Conservation (phyloP, 2,797 vertebrate genomes). For the Morus bassanus region DNA sequence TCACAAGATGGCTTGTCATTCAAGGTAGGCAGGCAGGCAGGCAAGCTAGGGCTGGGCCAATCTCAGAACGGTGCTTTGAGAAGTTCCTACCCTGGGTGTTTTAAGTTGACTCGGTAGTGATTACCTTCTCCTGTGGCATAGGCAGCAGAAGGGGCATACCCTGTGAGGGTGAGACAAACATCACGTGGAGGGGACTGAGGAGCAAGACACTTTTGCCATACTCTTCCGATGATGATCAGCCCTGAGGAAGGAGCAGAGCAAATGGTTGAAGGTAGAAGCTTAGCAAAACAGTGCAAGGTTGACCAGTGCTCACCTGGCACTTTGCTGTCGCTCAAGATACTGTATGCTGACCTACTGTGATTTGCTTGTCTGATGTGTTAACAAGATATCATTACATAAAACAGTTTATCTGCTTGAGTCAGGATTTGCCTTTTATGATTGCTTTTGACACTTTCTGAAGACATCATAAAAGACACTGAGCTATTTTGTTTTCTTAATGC, state of each 20-base stretch:
- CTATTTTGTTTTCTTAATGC: neutral
- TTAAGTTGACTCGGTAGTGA: neutral
- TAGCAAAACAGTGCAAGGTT: neutral
- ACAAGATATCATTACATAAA: neutral
- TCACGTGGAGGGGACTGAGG: neutral
- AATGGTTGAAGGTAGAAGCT: neutral
- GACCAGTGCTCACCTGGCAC: neutral
- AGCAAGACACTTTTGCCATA: fast-evolving
- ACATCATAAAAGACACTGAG: neutral
- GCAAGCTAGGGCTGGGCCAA: neutral
- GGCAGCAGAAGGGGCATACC: fast-evolving
- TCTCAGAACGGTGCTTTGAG: neutral
- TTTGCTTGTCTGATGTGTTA: neutral
- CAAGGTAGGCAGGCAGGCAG: neutral
- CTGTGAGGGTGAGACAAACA: neutral
- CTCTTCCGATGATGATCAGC: neutral
- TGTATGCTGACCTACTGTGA: neutral
- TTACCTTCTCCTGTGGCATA: neutral
- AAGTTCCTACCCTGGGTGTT: neutral
- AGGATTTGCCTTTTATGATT: neutral
- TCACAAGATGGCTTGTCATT: neutral
- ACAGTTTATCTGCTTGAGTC: neutral
- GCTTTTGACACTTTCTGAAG: neutral
- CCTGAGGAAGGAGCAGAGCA: neutral
- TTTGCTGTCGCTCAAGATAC: neutral